Evolutionary conservation across 2,113 vertebrate species (phyloP).

Genomic region (Tenrec ecaudatus): DNA sequence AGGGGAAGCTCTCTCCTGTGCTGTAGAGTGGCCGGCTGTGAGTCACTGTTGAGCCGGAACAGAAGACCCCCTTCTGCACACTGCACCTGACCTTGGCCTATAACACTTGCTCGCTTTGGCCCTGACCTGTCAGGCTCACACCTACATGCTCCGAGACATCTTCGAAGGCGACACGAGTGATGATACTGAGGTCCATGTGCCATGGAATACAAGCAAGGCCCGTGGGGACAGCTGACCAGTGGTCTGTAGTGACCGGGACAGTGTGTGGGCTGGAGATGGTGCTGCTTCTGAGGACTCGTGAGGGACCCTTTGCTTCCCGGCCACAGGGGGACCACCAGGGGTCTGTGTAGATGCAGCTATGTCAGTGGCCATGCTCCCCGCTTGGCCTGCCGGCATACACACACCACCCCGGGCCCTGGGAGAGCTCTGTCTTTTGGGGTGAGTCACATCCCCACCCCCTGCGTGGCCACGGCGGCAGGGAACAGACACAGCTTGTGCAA

Average conservation of each 20-base stretch:
- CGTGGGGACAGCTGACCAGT: conserved; percentile 63
- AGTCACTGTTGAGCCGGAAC: neutral
- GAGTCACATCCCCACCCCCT: conserved; percentile 54
- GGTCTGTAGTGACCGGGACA: conserved; percentile 57
- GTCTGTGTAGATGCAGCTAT: conserved; percentile 78
- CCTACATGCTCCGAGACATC: conserved; percentile 70
- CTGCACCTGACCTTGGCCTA: conserved; percentile 75
- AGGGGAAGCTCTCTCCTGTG: too few relatives aligned
- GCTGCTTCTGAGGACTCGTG: conserved; percentile 75
- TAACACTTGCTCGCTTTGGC: conserved; percentile 74
- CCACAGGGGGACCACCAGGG: conserved; percentile 68
- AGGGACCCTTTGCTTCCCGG: conserved; percentile 82
- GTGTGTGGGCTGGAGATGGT: conserved; percentile 50
- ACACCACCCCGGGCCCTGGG: conserved; percentile 82
- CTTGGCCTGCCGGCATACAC: conserved; percentile 80
- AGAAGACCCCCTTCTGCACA: conserved; percentile 57
- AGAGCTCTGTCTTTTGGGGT: conserved; percentile 82
- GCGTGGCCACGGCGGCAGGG: accelerated
- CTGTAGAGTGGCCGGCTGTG: too few relatives aligned
- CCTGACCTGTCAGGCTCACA: conserved; percentile 69
- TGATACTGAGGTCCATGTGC: conserved; percentile 71
- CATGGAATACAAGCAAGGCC: conserved; percentile 58
- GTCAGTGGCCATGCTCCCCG: conserved; percentile 76
- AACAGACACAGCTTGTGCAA: neutral
- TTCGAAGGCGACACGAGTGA: conserved; percentile 70